These are phyloP conservation scores for Anthrax anthrax DNA, from an alignment of 2,888 invertebrate species.

Conservation along the genomic window DNA sequence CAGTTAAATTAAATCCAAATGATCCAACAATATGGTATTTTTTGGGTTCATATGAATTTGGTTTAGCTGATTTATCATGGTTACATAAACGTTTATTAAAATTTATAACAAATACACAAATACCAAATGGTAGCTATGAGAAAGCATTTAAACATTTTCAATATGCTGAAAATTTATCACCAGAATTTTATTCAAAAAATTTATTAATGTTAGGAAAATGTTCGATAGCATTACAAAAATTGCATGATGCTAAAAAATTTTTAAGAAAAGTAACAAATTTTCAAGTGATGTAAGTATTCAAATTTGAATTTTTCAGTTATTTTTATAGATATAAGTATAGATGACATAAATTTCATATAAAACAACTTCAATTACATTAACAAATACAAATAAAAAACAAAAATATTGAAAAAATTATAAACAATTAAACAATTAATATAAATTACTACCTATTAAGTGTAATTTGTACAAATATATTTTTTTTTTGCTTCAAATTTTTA, in stretches of 20 bases:
- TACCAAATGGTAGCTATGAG: background rate
- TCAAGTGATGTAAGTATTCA: background rate
- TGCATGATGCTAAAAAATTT: background rate
- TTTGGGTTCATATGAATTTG: slow-evolving; percentile 74
- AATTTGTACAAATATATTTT: too few relatives aligned
- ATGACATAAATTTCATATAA: too few relatives aligned
- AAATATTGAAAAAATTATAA: too few relatives aligned
- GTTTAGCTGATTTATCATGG: slow-evolving; percentile 72
- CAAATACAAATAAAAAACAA: too few relatives aligned
- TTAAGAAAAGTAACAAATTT: background rate
- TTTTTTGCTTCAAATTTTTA: too few relatives aligned
- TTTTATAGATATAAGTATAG: too few relatives aligned
- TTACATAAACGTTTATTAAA: background rate
- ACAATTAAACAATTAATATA: too few relatives aligned
- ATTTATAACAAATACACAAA: background rate
- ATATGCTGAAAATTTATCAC: background rate
- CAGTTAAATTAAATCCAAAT: slow-evolving; percentile 61
- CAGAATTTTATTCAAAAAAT: background rate
- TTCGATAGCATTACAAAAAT: background rate
- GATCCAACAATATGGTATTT: slow-evolving; percentile 74
- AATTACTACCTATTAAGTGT: too few relatives aligned
- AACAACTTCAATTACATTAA: too few relatives aligned
- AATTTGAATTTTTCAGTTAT: background rate
- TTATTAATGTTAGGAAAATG: background rate
- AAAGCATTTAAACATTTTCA: background rate